phyloP scores from a whole-genome alignment of 2,888 invertebrate species.

The Seira sanloemensis region DNA sequence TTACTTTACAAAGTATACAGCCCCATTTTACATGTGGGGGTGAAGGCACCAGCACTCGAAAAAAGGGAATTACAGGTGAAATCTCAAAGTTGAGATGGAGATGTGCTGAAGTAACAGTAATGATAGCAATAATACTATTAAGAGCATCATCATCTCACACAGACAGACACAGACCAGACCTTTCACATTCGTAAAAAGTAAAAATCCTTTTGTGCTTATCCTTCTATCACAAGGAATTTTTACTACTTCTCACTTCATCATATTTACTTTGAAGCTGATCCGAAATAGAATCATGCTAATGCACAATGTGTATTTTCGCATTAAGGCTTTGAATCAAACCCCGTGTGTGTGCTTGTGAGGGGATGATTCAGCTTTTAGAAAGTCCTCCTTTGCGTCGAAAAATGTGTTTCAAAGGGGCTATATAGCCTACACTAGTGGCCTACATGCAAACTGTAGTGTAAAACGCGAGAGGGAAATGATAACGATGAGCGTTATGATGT shows the following conservation, averaged over 20 bases:
- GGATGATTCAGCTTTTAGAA: background rate
- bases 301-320: no score
- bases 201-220: no score
- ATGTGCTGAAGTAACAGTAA: background rate
- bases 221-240: no score
- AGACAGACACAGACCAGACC: background rate
- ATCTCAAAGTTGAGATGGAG: background rate
- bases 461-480: conserved; percentile 31
- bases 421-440: conserved; percentile 42
- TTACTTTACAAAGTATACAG: background rate
- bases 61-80: background rate
- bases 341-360: background rate
- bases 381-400: background rate
- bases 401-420: background rate
- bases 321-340: background rate
- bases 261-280: no score
- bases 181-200: background rate
- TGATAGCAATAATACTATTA: conserved; percentile 21
- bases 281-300: no score
- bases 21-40: background rate
- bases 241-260: no score
- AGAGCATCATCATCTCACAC: conserved; percentile 50
- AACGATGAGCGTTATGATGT: no score
- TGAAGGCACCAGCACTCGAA: background rate
- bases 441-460: conserved; percentile 62